A percentile compares a stretch with the other conserved stretches of the same genome.
These are phyloP conservation scores for Tonatia bakeri DNA, from an alignment of 2,113 vertebrate species.

Conservation along the genomic window DNA sequence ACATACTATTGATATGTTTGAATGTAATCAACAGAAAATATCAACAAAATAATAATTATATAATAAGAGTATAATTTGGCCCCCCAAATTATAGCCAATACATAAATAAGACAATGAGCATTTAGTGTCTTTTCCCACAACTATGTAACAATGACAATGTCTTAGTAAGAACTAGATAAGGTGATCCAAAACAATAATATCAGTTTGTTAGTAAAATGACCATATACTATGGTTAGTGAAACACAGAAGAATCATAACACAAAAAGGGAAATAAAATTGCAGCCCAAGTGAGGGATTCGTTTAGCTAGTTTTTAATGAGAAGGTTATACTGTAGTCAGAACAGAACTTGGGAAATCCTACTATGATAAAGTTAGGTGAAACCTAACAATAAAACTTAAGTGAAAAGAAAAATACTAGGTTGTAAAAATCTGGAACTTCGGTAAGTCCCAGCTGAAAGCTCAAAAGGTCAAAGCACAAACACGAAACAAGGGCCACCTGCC, in stretches of 20 bases:
- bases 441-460: background rate
- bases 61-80: background rate
- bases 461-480: background rate
- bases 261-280: background rate
- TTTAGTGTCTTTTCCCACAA: background rate
- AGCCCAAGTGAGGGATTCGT: background rate
- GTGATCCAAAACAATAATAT: background rate
- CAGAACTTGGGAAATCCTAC: background rate
- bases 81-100: background rate
- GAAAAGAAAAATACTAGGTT: background rate
- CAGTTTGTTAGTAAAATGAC: background rate
- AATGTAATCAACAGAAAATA: background rate
- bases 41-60: background rate
- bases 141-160: background rate
- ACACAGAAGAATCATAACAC: background rate
- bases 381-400: background rate
- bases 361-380: background rate
- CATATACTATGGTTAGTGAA: background rate
- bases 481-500: background rate
- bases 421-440: background rate
- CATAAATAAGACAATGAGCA: background rate
- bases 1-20: background rate
- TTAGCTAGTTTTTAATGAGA: background rate
- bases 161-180: background rate
- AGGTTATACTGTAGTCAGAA: background rate